Conservation (phyloP, 2,113 vertebrate genomes). For the Arizona elegans region DNA sequence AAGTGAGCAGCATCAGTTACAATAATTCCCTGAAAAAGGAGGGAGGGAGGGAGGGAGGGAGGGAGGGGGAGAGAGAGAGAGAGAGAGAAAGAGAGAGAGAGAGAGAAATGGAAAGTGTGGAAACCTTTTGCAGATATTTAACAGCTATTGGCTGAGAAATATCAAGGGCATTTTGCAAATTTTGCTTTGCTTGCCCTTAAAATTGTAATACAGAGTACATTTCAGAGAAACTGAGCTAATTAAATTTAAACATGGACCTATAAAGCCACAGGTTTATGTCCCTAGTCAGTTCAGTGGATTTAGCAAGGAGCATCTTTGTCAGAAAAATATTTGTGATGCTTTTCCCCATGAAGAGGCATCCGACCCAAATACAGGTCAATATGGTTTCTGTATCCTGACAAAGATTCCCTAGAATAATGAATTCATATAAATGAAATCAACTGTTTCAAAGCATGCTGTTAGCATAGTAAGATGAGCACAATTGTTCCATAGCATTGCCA, state of each 20-base stretch:
- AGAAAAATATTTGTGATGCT: background rate
- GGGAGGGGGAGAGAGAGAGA: background rate
- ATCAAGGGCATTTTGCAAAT: background rate
- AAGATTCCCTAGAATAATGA: background rate
- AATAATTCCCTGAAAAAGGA: background rate
- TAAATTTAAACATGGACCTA: background rate
- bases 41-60: background rate
- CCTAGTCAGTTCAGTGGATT: background rate
- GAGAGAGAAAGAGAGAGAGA: too few species aligned
- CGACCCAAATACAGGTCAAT: background rate
- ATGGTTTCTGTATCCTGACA: background rate
- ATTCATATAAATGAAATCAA: background rate
- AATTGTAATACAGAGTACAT: background rate
- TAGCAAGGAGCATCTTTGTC: background rate
- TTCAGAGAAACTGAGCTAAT: background rate
- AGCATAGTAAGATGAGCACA: background rate
- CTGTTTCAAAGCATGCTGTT: background rate
- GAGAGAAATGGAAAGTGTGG: background rate
- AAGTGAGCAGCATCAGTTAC: background rate
- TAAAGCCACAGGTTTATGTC: background rate
- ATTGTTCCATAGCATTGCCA: background rate
- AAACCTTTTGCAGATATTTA: background rate
- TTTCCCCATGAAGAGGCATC: background rate
- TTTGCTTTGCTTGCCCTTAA: background rate
- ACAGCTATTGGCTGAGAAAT: background rate